phyloP scores from a whole-genome alignment of 2,888 invertebrate species.

The Drosophila siamana region DNA sequence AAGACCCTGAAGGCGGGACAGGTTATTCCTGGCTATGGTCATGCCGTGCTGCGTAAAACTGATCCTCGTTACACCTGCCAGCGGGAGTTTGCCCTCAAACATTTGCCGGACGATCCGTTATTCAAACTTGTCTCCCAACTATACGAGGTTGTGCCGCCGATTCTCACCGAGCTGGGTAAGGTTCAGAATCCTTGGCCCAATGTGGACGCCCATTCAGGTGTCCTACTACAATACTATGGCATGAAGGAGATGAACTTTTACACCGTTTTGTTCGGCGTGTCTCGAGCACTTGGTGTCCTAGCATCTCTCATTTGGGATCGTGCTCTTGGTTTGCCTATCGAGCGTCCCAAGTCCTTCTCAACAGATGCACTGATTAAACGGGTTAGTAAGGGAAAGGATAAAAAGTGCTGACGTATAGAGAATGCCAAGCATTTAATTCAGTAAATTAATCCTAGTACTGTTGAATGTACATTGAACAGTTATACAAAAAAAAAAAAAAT shows the following conservation, averaged over 20 bases:
- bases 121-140: constrained; percentile 91
- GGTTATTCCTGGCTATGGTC: constrained; percentile 93
- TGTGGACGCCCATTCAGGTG: constrained; percentile 94
- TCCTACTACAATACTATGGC: constrained; percentile 91
- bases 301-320: constrained; percentile 92
- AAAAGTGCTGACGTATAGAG: not conserved
- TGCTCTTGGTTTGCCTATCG: constrained; percentile 91
- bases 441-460: too few relatives aligned
- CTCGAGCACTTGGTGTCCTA: constrained; percentile 91
- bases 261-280: constrained; percentile 94
- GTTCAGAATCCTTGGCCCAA: constrained; percentile 96
- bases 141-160: constrained; percentile 91
- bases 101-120: constrained; percentile 91
- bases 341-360: constrained; percentile 83
- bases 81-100: constrained; percentile 91
- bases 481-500: too few relatives aligned
- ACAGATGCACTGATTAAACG: constrained; percentile 15
- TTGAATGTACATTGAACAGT: too few relatives aligned
- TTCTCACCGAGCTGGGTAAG: constrained; percentile 91
- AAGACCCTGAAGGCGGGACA: constrained; percentile 86
- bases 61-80: constrained; percentile 91
- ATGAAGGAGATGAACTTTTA: constrained; percentile 94
- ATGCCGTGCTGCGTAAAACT: constrained; percentile 93
- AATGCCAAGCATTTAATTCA: not conserved
- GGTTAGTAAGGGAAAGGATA: not conserved